Evolutionary conservation across 2,888 invertebrate genomes (phyloP), one percentile per base, ranked within the genome.

Genomic region (Spatulosminthurus flaviceps): DNA sequence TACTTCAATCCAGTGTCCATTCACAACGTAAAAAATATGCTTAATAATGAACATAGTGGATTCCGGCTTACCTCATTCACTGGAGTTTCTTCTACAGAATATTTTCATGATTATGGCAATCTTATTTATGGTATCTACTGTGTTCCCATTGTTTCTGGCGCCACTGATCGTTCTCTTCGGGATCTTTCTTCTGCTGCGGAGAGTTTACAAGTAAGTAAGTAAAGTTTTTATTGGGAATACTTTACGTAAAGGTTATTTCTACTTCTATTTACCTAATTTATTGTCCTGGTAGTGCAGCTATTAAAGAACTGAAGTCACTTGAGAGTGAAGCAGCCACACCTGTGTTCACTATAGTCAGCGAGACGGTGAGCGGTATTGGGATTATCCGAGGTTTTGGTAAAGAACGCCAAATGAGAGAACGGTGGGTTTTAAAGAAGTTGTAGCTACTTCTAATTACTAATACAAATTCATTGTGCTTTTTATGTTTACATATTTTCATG

Each of bases 361-460:
- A 90, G 0, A 90, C 91, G 0, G 87, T 91, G 1, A 89, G 90
- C 83, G 92, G 92, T 43, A 87, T 92, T n/a, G 87, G 88, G 75
- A 90, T 90, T 1, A 91, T 92, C 77, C 90, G 90, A 83, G 91
- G 92, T 0, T 92, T 90, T 86, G 88, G 88, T n/a, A 91, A 90
- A 82, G 89, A 90, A 82, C 86, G 87, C 13, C 88, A 89, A 60
- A 90, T 90, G 84, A 86, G 87, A 69, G 86, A 87, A 80, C 88
- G 87, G 89, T 90, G 86, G 84, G 86, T 81, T 51, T 51, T n/a
- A 51, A 11, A 2, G 16, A 51, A 19, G n/a, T n/a, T n/a, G n/a
- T n/a, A n/a, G n/a, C n/a, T n/a, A n/a, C n/a, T n/a, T n/a, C n/a
- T n/a, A n/a, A n/a, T n/a, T n/a, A n/a, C n/a, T n/a, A n/a, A n/a